Percentiles rank a stretch among this genome's conserved stretches.
Evolutionary conservation across 2,888 invertebrate species (phyloP).

Genomic region (Euplexia lucipara): DNA sequence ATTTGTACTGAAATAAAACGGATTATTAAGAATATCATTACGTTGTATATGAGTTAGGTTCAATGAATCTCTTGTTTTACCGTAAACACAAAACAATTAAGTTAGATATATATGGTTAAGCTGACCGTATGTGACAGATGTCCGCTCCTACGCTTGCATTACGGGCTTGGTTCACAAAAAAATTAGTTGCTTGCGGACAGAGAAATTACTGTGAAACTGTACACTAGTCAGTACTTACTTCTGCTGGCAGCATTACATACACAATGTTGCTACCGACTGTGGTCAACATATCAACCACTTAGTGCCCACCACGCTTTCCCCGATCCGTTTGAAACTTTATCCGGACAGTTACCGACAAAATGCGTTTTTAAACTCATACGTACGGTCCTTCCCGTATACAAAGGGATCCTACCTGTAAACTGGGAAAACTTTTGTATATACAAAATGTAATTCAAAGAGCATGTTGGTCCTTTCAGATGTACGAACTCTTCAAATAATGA

Average conservation of each 20-base stretch:
- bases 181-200: conserved; percentile 48
- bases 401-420: conserved; percentile 26
- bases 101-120: conserved; percentile 11
- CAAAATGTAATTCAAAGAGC: conserved; percentile 4
- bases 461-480: conserved; percentile 1
- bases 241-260: conserved; percentile 29
- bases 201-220: conserved; percentile 60
- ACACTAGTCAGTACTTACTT: conserved; percentile 27
- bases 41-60: neutral
- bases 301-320: conserved; percentile 34
- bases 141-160: conserved; percentile 17
- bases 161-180: conserved; percentile 43
- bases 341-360: conserved; percentile 37
- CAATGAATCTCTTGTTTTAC: neutral
- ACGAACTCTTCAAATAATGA: conserved; percentile 11
- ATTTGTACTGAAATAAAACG: neutral
- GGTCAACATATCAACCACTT: conserved; percentile 51
- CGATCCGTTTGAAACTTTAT: conserved; percentile 52
- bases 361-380: conserved; percentile 43
- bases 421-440: conserved; percentile 12
- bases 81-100: conserved; percentile 9
- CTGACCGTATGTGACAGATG: conserved; percentile 21
- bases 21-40: neutral
- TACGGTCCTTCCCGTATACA: conserved; percentile 6
- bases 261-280: conserved; percentile 51